Conservation (phyloP, 2,888 invertebrate genomes). For the Dexiosoma caninum region DNA sequence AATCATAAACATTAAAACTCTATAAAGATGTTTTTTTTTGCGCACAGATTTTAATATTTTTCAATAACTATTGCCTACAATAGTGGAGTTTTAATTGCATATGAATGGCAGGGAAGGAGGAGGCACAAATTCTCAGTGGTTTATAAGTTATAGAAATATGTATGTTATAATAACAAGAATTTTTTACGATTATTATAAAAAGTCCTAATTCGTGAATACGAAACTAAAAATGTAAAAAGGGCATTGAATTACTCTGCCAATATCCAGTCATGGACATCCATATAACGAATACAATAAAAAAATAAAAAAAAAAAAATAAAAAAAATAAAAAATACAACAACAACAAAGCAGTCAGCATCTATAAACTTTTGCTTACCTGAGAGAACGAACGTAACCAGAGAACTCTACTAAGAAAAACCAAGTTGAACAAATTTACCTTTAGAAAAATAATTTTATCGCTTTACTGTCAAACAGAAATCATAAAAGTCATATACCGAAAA, state of each 20-base stretch:
- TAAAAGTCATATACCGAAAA: slow-evolving; percentile 65
- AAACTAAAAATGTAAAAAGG: slow-evolving; percentile 37
- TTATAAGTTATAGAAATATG: slow-evolving; percentile 18
- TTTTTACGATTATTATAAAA: slow-evolving; percentile 54
- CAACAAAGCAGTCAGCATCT: slow-evolving; percentile 41
- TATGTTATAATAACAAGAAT: slow-evolving; percentile 51
- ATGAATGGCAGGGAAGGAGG: slow-evolving; percentile 24
- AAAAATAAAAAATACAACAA: too few species aligned
- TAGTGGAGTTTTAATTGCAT: slow-evolving; percentile 46
- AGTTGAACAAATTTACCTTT: slow-evolving; percentile 53
- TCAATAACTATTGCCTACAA: slow-evolving; percentile 25
- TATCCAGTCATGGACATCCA: slow-evolving; percentile 54
- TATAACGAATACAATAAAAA: neutral
- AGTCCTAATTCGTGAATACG: slow-evolving; percentile 57
- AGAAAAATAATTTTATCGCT: slow-evolving; percentile 62
- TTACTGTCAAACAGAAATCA: slow-evolving; percentile 66
- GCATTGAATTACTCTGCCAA: slow-evolving; percentile 53
- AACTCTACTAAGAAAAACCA: slow-evolving; percentile 7
- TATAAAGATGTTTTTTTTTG: slow-evolving; percentile 37
- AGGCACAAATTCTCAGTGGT: slow-evolving; percentile 13
- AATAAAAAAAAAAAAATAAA: too few species aligned
- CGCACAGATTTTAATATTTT: slow-evolving; percentile 38
- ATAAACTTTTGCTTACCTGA: slow-evolving; percentile 12
- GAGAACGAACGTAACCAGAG: slow-evolving; percentile 27
- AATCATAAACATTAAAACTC: slow-evolving; percentile 44